Evolutionary conservation across 2,113 vertebrate genomes (phyloP).

Genomic region (Xiphias gladius): DNA sequence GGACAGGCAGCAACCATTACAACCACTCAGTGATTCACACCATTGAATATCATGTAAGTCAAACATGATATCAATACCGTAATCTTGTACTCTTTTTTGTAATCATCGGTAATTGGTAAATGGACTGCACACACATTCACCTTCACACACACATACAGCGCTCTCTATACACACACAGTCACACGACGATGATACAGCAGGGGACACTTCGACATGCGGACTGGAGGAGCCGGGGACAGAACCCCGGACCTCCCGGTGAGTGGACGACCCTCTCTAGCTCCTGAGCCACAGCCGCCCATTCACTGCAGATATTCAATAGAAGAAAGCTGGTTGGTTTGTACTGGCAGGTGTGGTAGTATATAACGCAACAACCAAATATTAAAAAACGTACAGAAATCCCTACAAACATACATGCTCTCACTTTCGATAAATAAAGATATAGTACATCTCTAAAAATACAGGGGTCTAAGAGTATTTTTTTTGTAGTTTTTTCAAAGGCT

Average conservation of each 20-base stretch:
- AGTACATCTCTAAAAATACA: not conserved
- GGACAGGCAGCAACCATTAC: not conserved
- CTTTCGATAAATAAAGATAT: not conserved
- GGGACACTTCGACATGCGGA: too few relatives aligned
- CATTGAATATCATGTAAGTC: conserved; percentile 6
- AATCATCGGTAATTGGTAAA: too few relatives aligned
- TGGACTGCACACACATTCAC: too few relatives aligned
- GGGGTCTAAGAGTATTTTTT: not conserved
- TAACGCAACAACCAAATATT: conserved; percentile 7
- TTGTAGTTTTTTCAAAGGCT: not conserved
- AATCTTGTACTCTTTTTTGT: too few relatives aligned
- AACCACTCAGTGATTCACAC: conserved; percentile 18
- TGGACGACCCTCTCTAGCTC: too few relatives aligned
- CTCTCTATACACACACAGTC: too few relatives aligned
- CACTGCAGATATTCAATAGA: too few relatives aligned
- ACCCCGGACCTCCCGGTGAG: too few relatives aligned
- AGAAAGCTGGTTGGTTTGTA: not conserved
- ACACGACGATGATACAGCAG: too few relatives aligned
- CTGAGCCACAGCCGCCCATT: too few relatives aligned
- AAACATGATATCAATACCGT: conserved; percentile 1
- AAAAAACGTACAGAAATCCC: not conserved
- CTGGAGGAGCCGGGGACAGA: too few relatives aligned
- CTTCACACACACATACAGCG: too few relatives aligned
- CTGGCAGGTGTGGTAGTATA: not conserved
- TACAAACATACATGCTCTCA: not conserved